phyloP scores from a whole-genome alignment of 2,113 vertebrate species.

The Podarcis cretensis region DNA sequence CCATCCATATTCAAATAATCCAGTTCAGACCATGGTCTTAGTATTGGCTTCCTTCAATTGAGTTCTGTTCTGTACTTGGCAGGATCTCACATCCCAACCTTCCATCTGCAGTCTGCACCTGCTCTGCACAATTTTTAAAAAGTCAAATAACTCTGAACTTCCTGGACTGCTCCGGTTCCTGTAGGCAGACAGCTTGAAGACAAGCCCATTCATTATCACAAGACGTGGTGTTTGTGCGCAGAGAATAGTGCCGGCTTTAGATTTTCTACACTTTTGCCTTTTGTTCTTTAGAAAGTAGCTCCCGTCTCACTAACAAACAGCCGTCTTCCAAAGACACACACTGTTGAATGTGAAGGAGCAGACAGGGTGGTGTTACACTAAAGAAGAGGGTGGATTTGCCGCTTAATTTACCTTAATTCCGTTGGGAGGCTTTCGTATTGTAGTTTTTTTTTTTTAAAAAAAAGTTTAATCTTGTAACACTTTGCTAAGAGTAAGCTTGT shows the following conservation, averaged over 20 bases:
- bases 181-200: conserved; percentile 48
- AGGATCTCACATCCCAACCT: conserved; percentile 63
- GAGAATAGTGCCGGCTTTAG: conserved; percentile 20
- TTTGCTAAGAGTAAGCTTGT: neutral
- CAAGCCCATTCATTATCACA: conserved; percentile 20
- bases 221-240: conserved; percentile 26
- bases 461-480: conserved; percentile 24
- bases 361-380: neutral
- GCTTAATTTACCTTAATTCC: neutral
- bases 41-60: conserved; percentile 74
- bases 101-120: conserved; percentile 76
- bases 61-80: conserved; percentile 73
- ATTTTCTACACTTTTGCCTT: conserved; percentile 57
- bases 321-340: conserved; percentile 49
- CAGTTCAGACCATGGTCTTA: conserved; percentile 61
- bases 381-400: neutral
- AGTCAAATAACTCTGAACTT: conserved; percentile 60
- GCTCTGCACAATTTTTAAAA: conserved; percentile 56
- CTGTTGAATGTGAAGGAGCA: conserved; percentile 25
- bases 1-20: conserved; percentile 47
- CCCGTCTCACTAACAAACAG: conserved; percentile 41
- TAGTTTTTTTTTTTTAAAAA: conserved; percentile 1
- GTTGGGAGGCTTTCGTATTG: conserved; percentile 19
- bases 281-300: conserved; percentile 52
- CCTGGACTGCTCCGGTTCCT: conserved; percentile 59